Evolutionary conservation across 2,888 invertebrate genomes (phyloP), one percentile per base, ranked within the genome.

Genomic region (Orthonychiurus folsomi): DNA sequence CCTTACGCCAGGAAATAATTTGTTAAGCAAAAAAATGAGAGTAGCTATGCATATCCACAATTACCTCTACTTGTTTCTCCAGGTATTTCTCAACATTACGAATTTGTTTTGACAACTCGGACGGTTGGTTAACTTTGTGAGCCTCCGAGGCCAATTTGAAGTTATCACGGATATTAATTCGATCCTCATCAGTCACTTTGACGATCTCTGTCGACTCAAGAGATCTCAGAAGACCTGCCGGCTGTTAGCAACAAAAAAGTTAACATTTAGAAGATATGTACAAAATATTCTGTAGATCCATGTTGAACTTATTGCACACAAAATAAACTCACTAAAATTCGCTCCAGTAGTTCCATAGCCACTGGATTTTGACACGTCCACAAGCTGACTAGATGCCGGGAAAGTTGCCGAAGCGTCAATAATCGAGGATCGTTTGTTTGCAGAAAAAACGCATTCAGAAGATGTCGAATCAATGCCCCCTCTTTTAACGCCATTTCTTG

Each of bases 351-450:
- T 25, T 87, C 87, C 83, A 89, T 87, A 2, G 95, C 94, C 18
- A 88, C 88, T 27, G 89, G 87, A 79, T 96, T 94, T 60, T 92
- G 94, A 0, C 93, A 93, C 12, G 95, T 85, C 99, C 99, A 99
- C 47, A 99, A 81, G 2, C 92, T 92, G 50, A 99, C 89, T 60
- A 99, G 81, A 79, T 97, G 96, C 27, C 93, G 81, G 65, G 95
- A 95, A 59, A 99, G 80, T 77, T 97, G 96, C 59, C 93, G 81
- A 76, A 93, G 89, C 1, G 92, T 89, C 56, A 93, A 80, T 71
- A 92, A 79, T 50, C 89, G 81, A 65, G 91, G 88, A 75, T 95
- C 94, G 25, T 65, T 66, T 2, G 82, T 81, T 67, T 82, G 81
- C 20, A 89, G 88, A 78, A 90, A 96, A 71, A 99, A 81, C 28